Conservation (phyloP, 1,140 invertebrate genomes). For the Papilio aristodemus region DNA sequence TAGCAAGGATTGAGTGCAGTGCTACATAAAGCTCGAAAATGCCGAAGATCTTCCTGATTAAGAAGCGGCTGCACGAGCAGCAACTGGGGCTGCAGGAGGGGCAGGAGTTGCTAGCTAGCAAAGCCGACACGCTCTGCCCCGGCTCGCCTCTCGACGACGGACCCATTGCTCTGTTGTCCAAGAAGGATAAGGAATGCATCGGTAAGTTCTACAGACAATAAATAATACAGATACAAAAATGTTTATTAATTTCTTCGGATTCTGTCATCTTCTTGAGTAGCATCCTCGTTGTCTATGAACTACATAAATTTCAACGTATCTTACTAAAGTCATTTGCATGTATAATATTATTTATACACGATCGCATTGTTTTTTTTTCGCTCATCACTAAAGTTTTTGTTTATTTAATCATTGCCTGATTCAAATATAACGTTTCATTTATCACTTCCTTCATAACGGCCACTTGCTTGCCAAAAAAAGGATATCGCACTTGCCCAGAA, state of each 20-base stretch:
- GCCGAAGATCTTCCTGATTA: conserved; percentile 95
- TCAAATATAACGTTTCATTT: conserved; percentile 51
- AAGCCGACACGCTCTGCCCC: conserved; percentile 77
- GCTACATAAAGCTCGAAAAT: conserved; percentile 80
- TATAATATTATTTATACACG: neutral
- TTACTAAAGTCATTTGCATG: neutral
- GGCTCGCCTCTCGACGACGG: conserved; percentile 79
- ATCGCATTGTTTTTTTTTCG: neutral
- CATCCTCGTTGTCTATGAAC: conserved; percentile 27
- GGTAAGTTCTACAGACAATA: conserved; percentile 52
- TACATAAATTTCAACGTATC: neutral
- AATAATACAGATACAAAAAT: conserved; percentile 38
- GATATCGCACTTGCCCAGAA: conserved; percentile 59
- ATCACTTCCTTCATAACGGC: conserved; percentile 69
- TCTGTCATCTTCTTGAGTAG: conserved; percentile 34
- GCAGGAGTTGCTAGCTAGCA: conserved; percentile 84
- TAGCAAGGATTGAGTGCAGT: conserved; percentile 70
- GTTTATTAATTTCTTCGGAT: conserved; percentile 43
- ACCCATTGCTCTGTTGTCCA: conserved; percentile 82
- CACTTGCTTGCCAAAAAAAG: conserved; percentile 59
- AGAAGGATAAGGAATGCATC: conserved; percentile 78
- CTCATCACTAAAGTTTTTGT: neutral
- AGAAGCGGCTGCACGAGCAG: conserved; percentile 93
- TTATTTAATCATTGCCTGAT: conserved; percentile 22
- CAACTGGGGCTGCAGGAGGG: conserved; percentile 89